Conservation (phyloP, 2,888 invertebrate species). For the Drosophila formosana region DNA sequence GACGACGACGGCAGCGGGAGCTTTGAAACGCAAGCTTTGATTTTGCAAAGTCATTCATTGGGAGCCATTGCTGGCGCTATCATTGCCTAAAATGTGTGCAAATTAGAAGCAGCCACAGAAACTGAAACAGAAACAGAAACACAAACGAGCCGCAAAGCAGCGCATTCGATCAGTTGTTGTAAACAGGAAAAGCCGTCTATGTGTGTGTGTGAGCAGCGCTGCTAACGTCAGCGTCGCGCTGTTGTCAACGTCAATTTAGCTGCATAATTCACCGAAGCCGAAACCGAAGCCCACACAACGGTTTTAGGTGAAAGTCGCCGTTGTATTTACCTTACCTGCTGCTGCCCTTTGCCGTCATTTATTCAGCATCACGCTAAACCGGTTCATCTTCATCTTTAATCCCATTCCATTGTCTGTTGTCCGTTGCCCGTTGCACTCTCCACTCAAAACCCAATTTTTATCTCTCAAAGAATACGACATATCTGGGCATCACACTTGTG, state of each 20-base stretch:
- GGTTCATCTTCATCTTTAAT: conserved; percentile 32
- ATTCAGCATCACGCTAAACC: conserved; percentile 45
- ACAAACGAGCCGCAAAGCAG: neutral
- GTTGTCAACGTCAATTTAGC: conserved; percentile 48
- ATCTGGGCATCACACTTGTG: too few species aligned
- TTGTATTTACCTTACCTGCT: conserved; percentile 32
- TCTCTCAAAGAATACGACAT: neutral
- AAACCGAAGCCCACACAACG: conserved; percentile 8
- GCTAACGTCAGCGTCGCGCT: conserved; percentile 30
- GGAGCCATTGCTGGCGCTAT: conserved; percentile 18
- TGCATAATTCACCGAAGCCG: conserved; percentile 27
- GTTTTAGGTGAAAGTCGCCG: conserved; percentile 67
- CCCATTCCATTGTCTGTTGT: neutral
- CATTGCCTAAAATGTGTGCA: conserved; percentile 49
- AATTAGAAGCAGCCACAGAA: conserved; percentile 57
- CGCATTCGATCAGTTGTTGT: conserved; percentile 35
- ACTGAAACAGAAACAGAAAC: conserved; percentile 32
- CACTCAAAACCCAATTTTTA: neutral
- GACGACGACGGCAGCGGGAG: conserved; percentile 17
- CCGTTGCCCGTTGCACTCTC: neutral
- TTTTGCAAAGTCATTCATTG: conserved; percentile 66
- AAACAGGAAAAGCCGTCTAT: conserved; percentile 36
- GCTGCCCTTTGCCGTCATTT: conserved; percentile 33
- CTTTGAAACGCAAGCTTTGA: conserved; percentile 45
- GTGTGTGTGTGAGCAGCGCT: conserved; percentile 20